Conservation (phyloP, 2,797 vertebrate genomes). For the Denticeps clupeoides region DNA sequence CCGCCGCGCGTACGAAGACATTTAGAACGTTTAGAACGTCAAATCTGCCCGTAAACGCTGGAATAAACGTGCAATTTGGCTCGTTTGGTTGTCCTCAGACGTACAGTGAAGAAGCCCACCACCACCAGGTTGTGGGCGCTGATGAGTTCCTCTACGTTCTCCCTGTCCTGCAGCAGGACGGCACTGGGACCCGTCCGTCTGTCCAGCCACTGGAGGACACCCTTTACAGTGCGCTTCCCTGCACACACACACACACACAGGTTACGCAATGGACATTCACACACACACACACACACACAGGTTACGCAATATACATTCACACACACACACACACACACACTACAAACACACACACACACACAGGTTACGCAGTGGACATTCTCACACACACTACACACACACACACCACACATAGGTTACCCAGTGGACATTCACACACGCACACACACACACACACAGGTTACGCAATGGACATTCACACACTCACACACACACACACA, state of each 20-base stretch:
- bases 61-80: neutral
- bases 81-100: neutral
- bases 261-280: no score
- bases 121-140: conserved; percentile 48
- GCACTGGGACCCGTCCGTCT: conserved; percentile 51
- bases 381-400: neutral
- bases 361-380: conserved; percentile 4
- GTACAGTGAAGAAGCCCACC: conserved; percentile 79
- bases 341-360: conserved; percentile 6
- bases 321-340: conserved; percentile 9
- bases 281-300: conserved; percentile 6
- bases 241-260: neutral
- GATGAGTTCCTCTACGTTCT: conserved; percentile 41
- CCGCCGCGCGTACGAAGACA: no score
- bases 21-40: neutral
- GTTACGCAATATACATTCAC: no score
- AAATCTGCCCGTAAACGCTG: neutral
- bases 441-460: neutral
- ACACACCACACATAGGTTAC: neutral
- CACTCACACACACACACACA: conserved; percentile 10
- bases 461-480: neutral
- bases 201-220: conserved; percentile 69
- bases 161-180: conserved; percentile 39
- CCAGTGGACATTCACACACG: neutral
- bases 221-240: conserved; percentile 52